phyloP scores from a whole-genome alignment of 2,888 invertebrate species.

The Pheosia gnoma region DNA sequence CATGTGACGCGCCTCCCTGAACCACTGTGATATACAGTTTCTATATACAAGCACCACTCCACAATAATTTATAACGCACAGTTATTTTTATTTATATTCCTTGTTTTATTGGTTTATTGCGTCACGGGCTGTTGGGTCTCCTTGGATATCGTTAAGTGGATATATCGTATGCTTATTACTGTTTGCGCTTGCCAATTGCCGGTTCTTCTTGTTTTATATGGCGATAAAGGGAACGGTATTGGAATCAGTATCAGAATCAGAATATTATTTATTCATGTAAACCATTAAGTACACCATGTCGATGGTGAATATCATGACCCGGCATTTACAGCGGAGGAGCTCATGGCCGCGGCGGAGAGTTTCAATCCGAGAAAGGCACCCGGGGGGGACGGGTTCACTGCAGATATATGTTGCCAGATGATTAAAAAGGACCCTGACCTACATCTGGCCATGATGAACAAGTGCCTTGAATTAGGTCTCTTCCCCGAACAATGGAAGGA shows the following conservation, averaged over 20 bases:
- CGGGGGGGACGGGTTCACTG: too few relatives aligned
- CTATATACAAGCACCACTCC: slow-evolving; percentile 58
- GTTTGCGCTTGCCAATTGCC: slow-evolving; percentile 41
- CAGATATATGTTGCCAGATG: too few relatives aligned
- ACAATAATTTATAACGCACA: slow-evolving; percentile 67
- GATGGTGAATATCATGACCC: too few relatives aligned
- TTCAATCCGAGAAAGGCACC: too few relatives aligned
- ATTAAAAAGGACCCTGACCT: too few relatives aligned
- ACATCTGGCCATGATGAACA: too few relatives aligned
- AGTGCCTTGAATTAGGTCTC: too few relatives aligned
- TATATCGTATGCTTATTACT: slow-evolving; percentile 54
- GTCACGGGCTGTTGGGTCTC: slow-evolving; percentile 71
- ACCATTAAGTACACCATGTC: too few relatives aligned
- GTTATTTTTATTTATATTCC: slow-evolving; percentile 78
- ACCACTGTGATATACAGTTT: slow-evolving; percentile 68
- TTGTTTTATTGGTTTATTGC: slow-evolving; percentile 78
- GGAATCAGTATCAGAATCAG: too few relatives aligned
- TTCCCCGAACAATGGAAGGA: too few relatives aligned
- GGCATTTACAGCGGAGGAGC: too few relatives aligned
- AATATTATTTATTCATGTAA: not conserved
- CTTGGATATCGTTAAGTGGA: slow-evolving; percentile 59
- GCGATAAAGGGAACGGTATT: slow-evolving; percentile 1
- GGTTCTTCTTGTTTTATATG: not conserved
- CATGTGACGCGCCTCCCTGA: slow-evolving; percentile 72
- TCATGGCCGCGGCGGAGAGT: too few relatives aligned